phyloP scores from a whole-genome alignment of 1,140 invertebrate genomes.

The Psix sp. region DNA sequence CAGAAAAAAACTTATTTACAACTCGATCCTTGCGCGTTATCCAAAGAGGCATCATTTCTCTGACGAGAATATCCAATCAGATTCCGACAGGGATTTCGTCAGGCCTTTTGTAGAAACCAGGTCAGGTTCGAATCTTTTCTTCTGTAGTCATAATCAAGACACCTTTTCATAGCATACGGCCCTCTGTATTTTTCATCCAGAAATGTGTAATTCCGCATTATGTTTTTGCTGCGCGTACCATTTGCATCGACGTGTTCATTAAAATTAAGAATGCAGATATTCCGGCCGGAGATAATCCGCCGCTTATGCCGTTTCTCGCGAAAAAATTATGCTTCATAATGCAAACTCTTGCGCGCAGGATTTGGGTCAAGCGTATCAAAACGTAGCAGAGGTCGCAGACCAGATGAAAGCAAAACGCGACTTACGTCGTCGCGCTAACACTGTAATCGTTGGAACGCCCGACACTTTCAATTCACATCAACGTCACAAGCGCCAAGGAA shows the following conservation, averaged over 20 bases:
- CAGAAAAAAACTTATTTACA: no score
- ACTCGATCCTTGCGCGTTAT: no score
- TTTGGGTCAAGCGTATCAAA: constrained; percentile 20
- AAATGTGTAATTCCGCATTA: not conserved
- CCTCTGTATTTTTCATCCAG: not conserved
- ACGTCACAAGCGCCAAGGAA: no score
- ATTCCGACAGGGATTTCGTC: not conserved
- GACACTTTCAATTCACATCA: constrained; percentile 21
- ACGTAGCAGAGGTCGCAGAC: not conserved
- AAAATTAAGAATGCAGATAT: constrained; percentile 22
- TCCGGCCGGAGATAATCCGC: constrained; percentile 10
- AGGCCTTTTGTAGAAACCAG: not conserved
- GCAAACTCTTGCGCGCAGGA: not conserved
- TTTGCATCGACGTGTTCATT: constrained; percentile 11
- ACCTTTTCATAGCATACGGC: not conserved
- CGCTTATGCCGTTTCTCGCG: constrained; percentile 11
- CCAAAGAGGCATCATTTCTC: no score
- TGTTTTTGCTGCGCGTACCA: not conserved
- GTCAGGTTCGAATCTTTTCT: constrained; percentile 2
- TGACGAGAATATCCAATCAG: not conserved
- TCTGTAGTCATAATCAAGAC: not conserved
- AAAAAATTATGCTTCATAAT: constrained; percentile 12
- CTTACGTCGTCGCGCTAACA: constrained; percentile 13
- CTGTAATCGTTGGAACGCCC: constrained; percentile 16
- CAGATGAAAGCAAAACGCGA: constrained; percentile 4